Evolutionary conservation across 2,888 invertebrate genomes (phyloP).

Genomic region (Altica lythri): DNA sequence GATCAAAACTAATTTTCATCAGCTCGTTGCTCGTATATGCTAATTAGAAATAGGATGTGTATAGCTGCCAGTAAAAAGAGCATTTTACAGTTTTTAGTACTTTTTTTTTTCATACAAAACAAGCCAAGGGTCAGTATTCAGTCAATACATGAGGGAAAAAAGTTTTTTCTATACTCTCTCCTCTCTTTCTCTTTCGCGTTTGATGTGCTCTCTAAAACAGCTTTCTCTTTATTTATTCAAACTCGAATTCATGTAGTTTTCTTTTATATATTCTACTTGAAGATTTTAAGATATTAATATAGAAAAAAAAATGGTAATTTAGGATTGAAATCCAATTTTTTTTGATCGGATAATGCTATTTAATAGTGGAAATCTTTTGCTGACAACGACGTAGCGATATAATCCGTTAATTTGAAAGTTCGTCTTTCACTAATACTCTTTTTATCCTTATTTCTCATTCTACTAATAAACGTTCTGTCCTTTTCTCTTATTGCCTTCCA

Average conservation of each 20-base stretch:
- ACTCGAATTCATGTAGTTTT: conserved; percentile 37
- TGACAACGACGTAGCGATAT: conserved; percentile 38
- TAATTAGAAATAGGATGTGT: conserved; percentile 58
- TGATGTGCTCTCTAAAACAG: conserved; percentile 49
- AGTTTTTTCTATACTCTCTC: no score
- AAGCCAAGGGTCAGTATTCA: conserved; percentile 57
- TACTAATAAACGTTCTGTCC: conserved; percentile 32
- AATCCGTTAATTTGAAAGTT: conserved; percentile 43
- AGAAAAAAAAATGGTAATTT: no score
- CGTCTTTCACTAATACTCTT: conserved; percentile 36
- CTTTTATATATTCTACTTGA: no score
- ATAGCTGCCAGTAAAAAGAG: conserved; percentile 55
- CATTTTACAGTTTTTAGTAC: conserved; percentile 53
- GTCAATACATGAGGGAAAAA: conserved; percentile 52
- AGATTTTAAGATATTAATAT: no score
- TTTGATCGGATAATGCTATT: no score
- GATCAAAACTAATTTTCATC: conserved; percentile 55
- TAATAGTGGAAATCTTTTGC: conserved; percentile 43
- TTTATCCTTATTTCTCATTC: conserved; percentile 35
- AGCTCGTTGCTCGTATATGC: conserved; percentile 53
- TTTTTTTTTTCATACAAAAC: conserved; percentile 56
- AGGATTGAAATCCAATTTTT: no score
- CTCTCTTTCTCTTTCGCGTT: conserved; percentile 52
- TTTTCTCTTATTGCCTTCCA: conserved; percentile 37
- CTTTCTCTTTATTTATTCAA: conserved; percentile 36